Evolutionary conservation across 30 jellyfish, hydroid and myxozoan species (phyloP).

Genomic region (Aurelia aurita complex sp. Pacific): DNA sequence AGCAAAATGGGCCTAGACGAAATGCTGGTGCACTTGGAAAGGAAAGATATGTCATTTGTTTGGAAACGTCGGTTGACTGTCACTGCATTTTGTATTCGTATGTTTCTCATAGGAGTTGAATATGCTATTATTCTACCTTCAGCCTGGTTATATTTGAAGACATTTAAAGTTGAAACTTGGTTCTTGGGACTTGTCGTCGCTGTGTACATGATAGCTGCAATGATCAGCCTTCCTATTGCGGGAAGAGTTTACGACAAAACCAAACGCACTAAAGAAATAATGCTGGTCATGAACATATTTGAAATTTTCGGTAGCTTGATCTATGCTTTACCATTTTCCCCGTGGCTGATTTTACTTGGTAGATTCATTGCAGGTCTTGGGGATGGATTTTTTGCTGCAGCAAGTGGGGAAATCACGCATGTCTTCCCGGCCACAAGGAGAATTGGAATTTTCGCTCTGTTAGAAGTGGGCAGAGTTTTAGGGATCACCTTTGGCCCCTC

Average conservation of each 20-base stretch:
- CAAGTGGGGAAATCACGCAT: constrained; percentile 88
- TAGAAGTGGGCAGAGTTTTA: constrained; percentile 93
- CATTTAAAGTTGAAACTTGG: constrained; percentile 90
- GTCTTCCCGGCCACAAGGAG: constrained; percentile 82
- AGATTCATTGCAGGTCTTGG: constrained; percentile 94
- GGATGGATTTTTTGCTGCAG: constrained; percentile 98
- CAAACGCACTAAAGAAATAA: constrained; percentile 82
- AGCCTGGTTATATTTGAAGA: constrained; percentile 85
- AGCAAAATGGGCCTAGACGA: constrained; percentile 71
- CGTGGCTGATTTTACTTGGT: constrained; percentile 77
- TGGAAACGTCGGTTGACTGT: constrained; percentile 92
- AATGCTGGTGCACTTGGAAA: constrained; percentile 44
- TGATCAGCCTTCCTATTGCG: constrained; percentile 90
- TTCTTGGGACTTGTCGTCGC: constrained; percentile 91
- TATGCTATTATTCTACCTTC: constrained; percentile 95
- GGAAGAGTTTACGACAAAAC: constrained; percentile 90
- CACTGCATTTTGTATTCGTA: constrained; percentile 78
- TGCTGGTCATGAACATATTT: constrained; percentile 75
- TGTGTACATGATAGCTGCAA: constrained; percentile 83
- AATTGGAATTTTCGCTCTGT: constrained; percentile 88
- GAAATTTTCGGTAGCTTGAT: constrained; percentile 89
- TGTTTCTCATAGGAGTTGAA: constrained; percentile 96
- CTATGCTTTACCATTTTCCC: constrained; percentile 88
- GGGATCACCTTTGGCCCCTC: constrained; percentile 97
- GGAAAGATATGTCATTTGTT: constrained; percentile 72